These are phyloP conservation scores for Leptonema lineaticorne DNA, from an alignment of 1,140 invertebrate species.

Conservation along the genomic window DNA sequence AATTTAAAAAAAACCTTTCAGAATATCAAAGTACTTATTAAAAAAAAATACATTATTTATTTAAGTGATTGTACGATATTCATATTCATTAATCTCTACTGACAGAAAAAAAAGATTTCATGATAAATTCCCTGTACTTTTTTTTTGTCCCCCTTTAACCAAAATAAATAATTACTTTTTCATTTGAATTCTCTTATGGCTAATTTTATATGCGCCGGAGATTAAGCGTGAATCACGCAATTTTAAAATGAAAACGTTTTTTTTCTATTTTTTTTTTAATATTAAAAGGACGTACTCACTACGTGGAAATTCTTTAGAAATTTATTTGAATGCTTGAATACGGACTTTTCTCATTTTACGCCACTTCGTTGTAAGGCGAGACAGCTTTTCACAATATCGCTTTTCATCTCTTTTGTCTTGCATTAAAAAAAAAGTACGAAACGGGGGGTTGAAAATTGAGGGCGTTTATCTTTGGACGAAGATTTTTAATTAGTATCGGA, in stretches of 20 bases:
- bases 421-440: not conserved
- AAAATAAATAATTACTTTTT: no score
- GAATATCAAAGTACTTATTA: not conserved
- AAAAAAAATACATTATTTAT: no score
- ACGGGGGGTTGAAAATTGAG: no score
- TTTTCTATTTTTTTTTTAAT: not conserved
- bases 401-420: not conserved
- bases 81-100: no score
- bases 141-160: no score
- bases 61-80: no score
- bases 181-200: no score
- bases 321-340: not conserved
- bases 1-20: not conserved
- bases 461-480: no score
- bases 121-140: no score
- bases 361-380: not conserved
- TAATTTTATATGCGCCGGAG: not conserved
- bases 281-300: not conserved
- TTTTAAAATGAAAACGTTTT: not conserved
- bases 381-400: not conserved
- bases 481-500: no score
- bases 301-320: not conserved
- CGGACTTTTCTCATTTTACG: not conserved
- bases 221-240: slow-evolving; percentile 1
- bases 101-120: no score